phyloP scores from a whole-genome alignment of 1,140 invertebrate species.

The Drosophila miranda region DNA sequence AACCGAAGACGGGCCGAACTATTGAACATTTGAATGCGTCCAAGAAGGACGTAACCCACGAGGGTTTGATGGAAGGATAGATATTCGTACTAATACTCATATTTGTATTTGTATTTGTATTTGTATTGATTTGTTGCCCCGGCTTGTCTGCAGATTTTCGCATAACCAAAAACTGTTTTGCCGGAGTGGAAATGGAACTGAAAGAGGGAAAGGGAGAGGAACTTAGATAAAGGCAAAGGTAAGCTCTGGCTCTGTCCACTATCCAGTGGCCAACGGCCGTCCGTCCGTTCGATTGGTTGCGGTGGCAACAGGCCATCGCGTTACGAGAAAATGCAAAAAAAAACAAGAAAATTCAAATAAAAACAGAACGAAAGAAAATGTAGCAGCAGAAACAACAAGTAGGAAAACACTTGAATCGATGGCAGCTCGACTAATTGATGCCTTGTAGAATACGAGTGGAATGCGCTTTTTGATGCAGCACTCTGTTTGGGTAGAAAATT shows the following conservation, averaged over 20 bases:
- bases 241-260: constrained; percentile 18
- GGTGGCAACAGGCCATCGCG: constrained; percentile 61
- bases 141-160: constrained; percentile 46
- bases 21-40: constrained; percentile 51
- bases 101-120: constrained; percentile 20
- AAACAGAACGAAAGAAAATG: constrained; percentile 2
- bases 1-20: constrained; percentile 10
- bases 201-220: background rate
- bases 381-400: constrained; percentile 29
- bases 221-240: constrained; percentile 9
- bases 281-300: constrained; percentile 56
- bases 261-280: background rate
- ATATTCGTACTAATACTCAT: too few species aligned
- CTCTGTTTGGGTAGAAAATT: too few species aligned
- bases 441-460: constrained; percentile 40
- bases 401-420: constrained; percentile 46
- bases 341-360: background rate
- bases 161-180: constrained; percentile 14
- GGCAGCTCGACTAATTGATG: constrained; percentile 49
- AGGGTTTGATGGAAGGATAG: too few species aligned
- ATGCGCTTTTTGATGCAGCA: constrained; percentile 1
- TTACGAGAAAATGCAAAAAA: constrained; percentile 48
- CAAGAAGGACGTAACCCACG: too few species aligned
- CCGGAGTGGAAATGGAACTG: background rate
- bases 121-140: constrained; percentile 49